Conservation (phyloP, 2,797 vertebrate genomes). For the Micromesistius poutassou region DNA sequence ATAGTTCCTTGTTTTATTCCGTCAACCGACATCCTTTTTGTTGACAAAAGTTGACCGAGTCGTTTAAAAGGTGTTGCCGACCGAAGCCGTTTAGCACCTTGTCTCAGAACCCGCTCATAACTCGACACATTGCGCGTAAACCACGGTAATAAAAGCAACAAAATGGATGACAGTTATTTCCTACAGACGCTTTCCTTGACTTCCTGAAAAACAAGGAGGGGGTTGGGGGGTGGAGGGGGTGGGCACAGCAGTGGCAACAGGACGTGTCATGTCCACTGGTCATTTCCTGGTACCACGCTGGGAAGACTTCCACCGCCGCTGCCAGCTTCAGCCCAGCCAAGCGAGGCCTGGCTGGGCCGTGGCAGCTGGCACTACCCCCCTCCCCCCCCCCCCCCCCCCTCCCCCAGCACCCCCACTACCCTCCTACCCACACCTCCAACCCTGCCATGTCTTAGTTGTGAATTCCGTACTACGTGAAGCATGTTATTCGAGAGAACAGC, state of each 20-base stretch:
- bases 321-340: conserved; percentile 75
- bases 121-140: neutral
- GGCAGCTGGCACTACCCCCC: conserved; percentile 70
- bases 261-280: conserved; percentile 79
- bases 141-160: conserved; percentile 6
- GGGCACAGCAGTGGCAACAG: conserved; percentile 70
- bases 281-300: conserved; percentile 75
- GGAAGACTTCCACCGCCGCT: conserved; percentile 76
- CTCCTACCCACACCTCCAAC: neutral
- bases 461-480: conserved; percentile 54
- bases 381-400: conserved; percentile 12
- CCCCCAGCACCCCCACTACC: neutral
- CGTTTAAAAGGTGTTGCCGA: neutral
- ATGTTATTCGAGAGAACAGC: conserved; percentile 37
- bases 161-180: conserved; percentile 45
- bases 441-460: conserved; percentile 66
- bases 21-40: neutral
- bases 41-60: neutral
- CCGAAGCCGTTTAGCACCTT: neutral
- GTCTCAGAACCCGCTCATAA: neutral
- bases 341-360: conserved; percentile 67
- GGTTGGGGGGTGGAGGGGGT: neutral
- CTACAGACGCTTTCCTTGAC: conserved; percentile 51
- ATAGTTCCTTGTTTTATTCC: neutral
- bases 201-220: conserved; percentile 67